A percentile compares a stretch with the other conserved stretches of the same genome.
Evolutionary conservation across 2,888 invertebrate genomes (phyloP).

Genomic region (Oscheius sp.): DNA sequence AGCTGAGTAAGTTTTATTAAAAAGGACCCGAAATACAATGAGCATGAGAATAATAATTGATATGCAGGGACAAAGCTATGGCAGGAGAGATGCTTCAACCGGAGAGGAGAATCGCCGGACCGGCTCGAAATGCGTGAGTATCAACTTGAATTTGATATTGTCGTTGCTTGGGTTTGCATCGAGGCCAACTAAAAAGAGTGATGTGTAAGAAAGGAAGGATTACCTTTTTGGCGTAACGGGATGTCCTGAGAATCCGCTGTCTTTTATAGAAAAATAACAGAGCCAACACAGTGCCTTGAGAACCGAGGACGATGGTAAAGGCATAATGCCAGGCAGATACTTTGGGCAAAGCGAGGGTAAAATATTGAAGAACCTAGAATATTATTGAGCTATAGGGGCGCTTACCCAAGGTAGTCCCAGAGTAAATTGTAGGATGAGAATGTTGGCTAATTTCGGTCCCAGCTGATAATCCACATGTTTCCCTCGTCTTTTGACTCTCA

Average conservation of each 20-base stretch:
- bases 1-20: constrained; percentile 23
- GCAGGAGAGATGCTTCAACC: constrained; percentile 28
- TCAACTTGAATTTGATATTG: background rate
- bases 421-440: constrained; percentile 60
- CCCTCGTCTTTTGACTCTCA: constrained; percentile 30
- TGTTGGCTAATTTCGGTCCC: constrained; percentile 47
- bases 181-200: constrained; percentile 18
- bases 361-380: constrained; percentile 59
- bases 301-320: constrained; percentile 63
- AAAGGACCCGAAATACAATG: constrained; percentile 11
- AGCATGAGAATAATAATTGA: constrained; percentile 6
- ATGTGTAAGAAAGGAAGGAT: background rate
- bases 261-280: constrained; percentile 52
- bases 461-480: constrained; percentile 35
- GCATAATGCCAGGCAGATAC: constrained; percentile 62
- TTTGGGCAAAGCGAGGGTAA: constrained; percentile 58
- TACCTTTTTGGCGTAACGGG: constrained; percentile 25
- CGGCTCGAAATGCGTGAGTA: constrained; percentile 27
- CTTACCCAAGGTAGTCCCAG: constrained; percentile 61
- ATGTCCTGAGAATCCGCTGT: constrained; percentile 13
- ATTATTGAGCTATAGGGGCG: background rate
- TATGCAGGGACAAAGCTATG: background rate
- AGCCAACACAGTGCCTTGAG: constrained; percentile 56
- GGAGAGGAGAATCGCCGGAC: constrained; percentile 11
- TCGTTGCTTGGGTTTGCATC: constrained; percentile 7